Evolutionary conservation across 2,888 invertebrate species (phyloP), one percentile per base, ranked within the genome.

Genomic region (Platerodrilus igneus): DNA sequence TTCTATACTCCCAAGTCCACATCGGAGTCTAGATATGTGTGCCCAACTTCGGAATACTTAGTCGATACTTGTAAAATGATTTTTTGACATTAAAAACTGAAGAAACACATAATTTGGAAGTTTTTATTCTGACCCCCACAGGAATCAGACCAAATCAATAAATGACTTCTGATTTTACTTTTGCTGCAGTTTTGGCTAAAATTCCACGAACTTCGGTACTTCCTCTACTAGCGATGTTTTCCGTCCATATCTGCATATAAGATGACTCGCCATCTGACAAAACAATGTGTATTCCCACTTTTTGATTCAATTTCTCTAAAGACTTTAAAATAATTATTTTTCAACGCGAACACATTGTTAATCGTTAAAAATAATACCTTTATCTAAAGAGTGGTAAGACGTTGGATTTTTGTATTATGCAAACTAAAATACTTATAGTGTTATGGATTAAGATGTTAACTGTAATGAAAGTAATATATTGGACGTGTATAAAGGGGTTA

Each of bases 11-110:
- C 57, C 58, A 59, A 59, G 50, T 61, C 56, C 31, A 56, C 15
- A 34, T 59, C 56, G 9, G 53, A n/a, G n/a, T n/a, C n/a, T n/a
- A 56, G n/a, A n/a, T n/a, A n/a, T n/a, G n/a, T n/a, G n/a, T 40
- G 59, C 58, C 56, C 58, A 14, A 58, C 59, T 40, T 55, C 58
- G 4, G 59, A 58, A 49, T 58, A 60, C 47, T 62, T 60, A n/a
- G 40, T 59, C 57, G 11, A 57, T 59, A 7, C 43, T 34, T 41
- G 56, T 50, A 42, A 56, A 60, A 28, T 45, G 38, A 23, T 52
- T 51, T 47, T 53, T 58, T 22, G 50, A 28, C n/a, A 58, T 51
- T 45, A 55, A 52, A 28, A 45, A 47, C 27, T 54, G 50, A 48
- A 13, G n/a, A 50, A 31, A 27, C 54, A 51, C 15, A 59, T 37